Conservation (phyloP, 2,797 vertebrate species). For the Clarias fuscus region DNA sequence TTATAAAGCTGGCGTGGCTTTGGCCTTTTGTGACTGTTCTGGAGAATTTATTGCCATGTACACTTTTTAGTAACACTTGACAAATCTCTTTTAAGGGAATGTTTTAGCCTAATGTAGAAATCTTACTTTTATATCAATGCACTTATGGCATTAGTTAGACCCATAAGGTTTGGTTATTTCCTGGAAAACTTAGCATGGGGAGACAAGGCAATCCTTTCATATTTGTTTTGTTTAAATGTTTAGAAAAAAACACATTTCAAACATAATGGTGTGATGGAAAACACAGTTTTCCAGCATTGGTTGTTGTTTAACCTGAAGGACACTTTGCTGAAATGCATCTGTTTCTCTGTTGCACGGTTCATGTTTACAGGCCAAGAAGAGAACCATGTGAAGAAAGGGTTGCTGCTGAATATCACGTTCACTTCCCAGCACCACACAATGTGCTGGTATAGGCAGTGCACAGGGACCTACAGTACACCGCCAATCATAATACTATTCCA, state of each 20-base stretch:
- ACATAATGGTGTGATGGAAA: constrained; percentile 34
- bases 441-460: constrained; percentile 57
- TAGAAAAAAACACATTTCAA: constrained; percentile 37
- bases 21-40: not conserved
- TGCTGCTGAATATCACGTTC: constrained; percentile 52
- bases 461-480: constrained; percentile 54
- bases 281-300: constrained; percentile 9
- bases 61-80: not conserved
- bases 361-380: constrained; percentile 43
- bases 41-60: not conserved
- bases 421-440: constrained; percentile 57
- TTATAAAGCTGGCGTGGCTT: not conserved
- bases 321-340: constrained; percentile 32
- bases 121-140: not conserved
- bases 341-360: constrained; percentile 33
- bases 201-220: constrained; percentile 21
- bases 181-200: not conserved
- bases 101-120: not conserved
- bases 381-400: constrained; percentile 53
- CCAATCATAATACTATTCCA: constrained; percentile 73
- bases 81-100: not conserved
- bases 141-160: constrained; percentile 18
- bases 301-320: constrained; percentile 15
- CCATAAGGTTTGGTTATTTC: constrained; percentile 3
- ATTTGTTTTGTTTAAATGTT: constrained; percentile 25